Evolutionary conservation across 2,113 vertebrate species (phyloP).

Genomic region (Lipotes vexillifer): DNA sequence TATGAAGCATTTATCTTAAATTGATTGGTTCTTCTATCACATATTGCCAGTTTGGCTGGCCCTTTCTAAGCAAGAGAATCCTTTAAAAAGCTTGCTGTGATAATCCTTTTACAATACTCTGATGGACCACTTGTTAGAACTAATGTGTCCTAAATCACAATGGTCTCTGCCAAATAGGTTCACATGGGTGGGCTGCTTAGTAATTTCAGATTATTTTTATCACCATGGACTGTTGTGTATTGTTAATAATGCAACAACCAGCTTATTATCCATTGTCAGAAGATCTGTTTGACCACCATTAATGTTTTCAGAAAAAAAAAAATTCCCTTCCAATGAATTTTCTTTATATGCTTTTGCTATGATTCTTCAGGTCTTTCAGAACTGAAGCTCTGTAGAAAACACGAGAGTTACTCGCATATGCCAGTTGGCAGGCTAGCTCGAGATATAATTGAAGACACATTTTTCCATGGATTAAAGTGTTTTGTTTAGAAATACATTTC

Average conservation of each 20-base stretch:
- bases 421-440: conserved; percentile 24
- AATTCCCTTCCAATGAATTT: neutral
- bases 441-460: conserved; percentile 73
- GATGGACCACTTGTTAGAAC: neutral
- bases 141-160: neutral
- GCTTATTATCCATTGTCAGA: neutral
- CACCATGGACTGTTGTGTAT: neutral
- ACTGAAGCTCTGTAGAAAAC: conserved; percentile 34
- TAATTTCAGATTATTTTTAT: conserved; percentile 32
- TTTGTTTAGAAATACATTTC: conserved; percentile 71
- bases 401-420: neutral
- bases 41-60: neutral
- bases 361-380: conserved; percentile 19
- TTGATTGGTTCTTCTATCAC: neutral
- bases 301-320: neutral
- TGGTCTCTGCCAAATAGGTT: neutral
- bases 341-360: neutral
- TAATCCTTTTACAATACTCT: neutral
- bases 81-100: neutral
- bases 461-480: conserved; percentile 58
- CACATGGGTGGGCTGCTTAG: neutral
- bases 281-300: neutral
- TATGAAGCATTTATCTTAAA: neutral
- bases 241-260: neutral
- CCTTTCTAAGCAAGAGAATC: neutral